These are phyloP conservation scores for Cheilosia grossa DNA, from an alignment of 2,888 invertebrate species.

Conservation along the genomic window DNA sequence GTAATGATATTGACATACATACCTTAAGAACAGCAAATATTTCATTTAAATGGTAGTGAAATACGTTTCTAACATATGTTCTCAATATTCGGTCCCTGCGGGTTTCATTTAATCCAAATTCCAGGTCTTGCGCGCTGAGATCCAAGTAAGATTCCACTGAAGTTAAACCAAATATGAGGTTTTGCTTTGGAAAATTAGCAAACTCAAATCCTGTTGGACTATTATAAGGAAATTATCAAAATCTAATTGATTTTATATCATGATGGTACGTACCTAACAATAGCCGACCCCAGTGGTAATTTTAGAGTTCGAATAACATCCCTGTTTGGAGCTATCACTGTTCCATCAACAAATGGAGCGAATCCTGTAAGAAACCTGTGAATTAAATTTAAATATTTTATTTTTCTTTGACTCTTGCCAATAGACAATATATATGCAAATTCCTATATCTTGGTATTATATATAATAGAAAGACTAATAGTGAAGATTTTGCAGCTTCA, in stretches of 20 bases:
- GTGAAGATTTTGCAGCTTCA: too few species aligned
- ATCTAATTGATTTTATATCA: background rate
- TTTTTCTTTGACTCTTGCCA: too few species aligned
- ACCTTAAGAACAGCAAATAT: conserved; percentile 93
- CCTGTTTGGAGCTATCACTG: conserved; percentile 88
- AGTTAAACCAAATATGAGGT: conserved; percentile 93
- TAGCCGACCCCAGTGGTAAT: conserved; percentile 82
- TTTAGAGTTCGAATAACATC: conserved; percentile 79
- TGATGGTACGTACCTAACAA: conserved; percentile 83
- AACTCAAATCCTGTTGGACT: conserved; percentile 90
- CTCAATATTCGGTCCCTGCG: conserved; percentile 93
- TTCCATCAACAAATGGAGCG: conserved; percentile 97
- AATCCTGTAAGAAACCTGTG: conserved; percentile 92
- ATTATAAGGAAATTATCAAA: conserved; percentile 20
- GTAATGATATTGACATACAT: background rate
- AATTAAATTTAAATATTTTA: conserved; percentile 1
- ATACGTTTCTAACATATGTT: conserved; percentile 96
- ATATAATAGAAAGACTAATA: too few species aligned
- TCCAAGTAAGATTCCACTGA: conserved; percentile 92
- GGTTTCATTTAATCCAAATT: conserved; percentile 96
- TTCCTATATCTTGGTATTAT: too few species aligned
- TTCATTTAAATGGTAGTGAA: conserved; percentile 97
- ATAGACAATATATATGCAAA: too few species aligned
- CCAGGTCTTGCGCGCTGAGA: conserved; percentile 92
- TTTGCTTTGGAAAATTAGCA: conserved; percentile 91